phyloP scores from a whole-genome alignment of 2,888 invertebrate genomes.

The Amorpha juglandis region DNA sequence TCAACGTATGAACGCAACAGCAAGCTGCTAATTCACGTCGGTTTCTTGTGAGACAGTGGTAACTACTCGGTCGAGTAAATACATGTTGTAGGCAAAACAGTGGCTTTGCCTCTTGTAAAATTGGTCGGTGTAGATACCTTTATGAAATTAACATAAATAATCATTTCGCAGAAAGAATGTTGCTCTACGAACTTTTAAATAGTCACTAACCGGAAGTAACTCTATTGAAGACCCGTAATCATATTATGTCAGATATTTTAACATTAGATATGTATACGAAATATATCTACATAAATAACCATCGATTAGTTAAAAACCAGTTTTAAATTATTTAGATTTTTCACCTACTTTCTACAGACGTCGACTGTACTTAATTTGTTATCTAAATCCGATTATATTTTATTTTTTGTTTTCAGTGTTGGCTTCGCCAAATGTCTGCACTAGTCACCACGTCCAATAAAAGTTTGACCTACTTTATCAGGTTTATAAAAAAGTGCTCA shows the following conservation, averaged over 20 bases:
- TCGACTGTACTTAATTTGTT: constrained; percentile 9
- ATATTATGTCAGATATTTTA: constrained; percentile 15
- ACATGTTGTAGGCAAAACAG: no score
- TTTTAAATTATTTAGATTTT: constrained; percentile 24
- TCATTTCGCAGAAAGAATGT: background rate
- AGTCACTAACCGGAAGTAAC: constrained; percentile 16
- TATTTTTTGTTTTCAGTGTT: background rate
- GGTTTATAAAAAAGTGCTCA: no score
- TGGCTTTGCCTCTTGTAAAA: no score
- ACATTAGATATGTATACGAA: constrained; percentile 26
- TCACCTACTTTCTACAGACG: constrained; percentile 23
- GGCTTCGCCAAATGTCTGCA: background rate
- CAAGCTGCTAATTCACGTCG: no score
- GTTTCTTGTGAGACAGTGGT: no score
- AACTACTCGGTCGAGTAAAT: no score
- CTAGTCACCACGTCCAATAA: background rate
- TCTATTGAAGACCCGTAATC: constrained; percentile 18
- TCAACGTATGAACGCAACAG: no score
- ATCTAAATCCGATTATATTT: constrained; percentile 3
- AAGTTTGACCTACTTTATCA: no score
- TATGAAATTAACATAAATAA: background rate
- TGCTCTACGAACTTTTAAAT: background rate
- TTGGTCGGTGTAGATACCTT: background rate
- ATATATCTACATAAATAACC: constrained; percentile 1
- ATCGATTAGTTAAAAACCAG: constrained; percentile 17